Evolutionary conservation across 2,797 vertebrate species (phyloP).

Genomic region (Sebastes miniatus): DNA sequence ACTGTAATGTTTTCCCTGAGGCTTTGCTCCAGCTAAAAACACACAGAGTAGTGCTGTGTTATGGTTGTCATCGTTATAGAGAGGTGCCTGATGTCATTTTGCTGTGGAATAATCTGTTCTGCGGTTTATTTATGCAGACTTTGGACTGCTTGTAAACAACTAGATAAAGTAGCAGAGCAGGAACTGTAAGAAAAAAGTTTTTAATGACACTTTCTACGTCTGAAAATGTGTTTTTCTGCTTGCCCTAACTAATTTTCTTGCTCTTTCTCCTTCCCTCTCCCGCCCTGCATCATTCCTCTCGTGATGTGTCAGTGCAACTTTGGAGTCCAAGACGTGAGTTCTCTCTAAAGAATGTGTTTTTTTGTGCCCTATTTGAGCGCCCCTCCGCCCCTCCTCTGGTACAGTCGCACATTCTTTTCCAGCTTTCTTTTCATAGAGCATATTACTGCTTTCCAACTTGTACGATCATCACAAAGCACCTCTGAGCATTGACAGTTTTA

Average conservation of each 20-base stretch:
- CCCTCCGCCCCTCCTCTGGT: conserved; percentile 66
- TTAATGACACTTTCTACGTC: conserved; percentile 16
- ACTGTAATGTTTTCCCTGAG: conserved; percentile 65
- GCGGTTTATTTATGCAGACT: conserved; percentile 11
- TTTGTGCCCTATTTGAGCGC: conserved; percentile 65
- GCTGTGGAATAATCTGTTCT: conserved; percentile 23
- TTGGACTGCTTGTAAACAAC: conserved; percentile 41
- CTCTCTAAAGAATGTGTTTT: conserved; percentile 84
- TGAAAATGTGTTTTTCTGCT: conserved; percentile 40
- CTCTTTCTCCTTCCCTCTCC: conserved; percentile 43
- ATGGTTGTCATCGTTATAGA: conserved; percentile 41
- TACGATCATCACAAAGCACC: conserved; percentile 6
- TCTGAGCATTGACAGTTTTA: conserved; percentile 16
- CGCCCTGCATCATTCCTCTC: conserved; percentile 74
- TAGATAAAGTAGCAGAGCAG: conserved; percentile 18
- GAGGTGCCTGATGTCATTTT: conserved; percentile 53
- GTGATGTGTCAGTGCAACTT: conserved; percentile 78
- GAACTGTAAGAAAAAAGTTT: background rate
- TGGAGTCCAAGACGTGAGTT: conserved; percentile 84
- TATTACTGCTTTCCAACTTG: conserved; percentile 41
- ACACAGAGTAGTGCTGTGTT: conserved; percentile 43
- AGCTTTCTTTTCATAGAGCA: conserved; percentile 60
- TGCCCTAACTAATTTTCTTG: background rate
- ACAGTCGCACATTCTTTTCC: conserved; percentile 67
- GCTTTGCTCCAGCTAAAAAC: conserved; percentile 45